Evolutionary conservation across 2,888 invertebrate genomes (phyloP).

Genomic region (Colostygia pectinataria): DNA sequence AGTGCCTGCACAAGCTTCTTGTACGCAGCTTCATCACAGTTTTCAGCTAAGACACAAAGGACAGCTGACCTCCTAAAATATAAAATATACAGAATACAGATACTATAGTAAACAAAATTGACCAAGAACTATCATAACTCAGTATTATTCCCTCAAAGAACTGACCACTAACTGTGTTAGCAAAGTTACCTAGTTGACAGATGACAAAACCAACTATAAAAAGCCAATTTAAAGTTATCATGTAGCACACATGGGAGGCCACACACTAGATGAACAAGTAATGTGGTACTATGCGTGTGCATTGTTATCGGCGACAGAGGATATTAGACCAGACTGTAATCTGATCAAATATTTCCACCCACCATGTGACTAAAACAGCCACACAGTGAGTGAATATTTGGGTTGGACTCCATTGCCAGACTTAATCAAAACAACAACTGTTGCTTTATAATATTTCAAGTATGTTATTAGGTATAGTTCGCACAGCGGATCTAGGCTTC

Average conservation of each 20-base stretch:
- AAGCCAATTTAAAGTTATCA: background rate
- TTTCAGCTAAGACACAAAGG: constrained; percentile 97
- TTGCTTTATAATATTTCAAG: background rate
- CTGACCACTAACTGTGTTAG: too few relatives aligned
- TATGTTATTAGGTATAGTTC: too few relatives aligned
- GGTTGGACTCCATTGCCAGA: constrained; percentile 52
- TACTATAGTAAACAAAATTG: background rate
- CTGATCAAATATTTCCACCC: constrained; percentile 69
- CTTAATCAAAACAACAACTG: too few relatives aligned
- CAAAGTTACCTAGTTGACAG: too few relatives aligned
- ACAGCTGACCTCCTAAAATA: constrained; percentile 92
- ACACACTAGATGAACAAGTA: constrained; percentile 56
- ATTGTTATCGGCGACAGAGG: constrained; percentile 57
- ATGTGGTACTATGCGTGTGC: constrained; percentile 81
- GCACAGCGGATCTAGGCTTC: too few relatives aligned
- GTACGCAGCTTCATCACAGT: constrained; percentile 99
- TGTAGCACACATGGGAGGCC: constrained; percentile 83
- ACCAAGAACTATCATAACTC: too few relatives aligned
- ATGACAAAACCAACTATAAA: too few relatives aligned
- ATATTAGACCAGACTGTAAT: constrained; percentile 39
- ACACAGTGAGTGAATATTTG: constrained; percentile 61
- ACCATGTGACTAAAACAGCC: constrained; percentile 67
- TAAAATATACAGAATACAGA: background rate
- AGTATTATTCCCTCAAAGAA: too few relatives aligned
- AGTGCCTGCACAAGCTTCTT: constrained; percentile 98